These are phyloP conservation scores for Selenia dentaria DNA, from an alignment of 2,888 invertebrate genomes.

Conservation along the genomic window DNA sequence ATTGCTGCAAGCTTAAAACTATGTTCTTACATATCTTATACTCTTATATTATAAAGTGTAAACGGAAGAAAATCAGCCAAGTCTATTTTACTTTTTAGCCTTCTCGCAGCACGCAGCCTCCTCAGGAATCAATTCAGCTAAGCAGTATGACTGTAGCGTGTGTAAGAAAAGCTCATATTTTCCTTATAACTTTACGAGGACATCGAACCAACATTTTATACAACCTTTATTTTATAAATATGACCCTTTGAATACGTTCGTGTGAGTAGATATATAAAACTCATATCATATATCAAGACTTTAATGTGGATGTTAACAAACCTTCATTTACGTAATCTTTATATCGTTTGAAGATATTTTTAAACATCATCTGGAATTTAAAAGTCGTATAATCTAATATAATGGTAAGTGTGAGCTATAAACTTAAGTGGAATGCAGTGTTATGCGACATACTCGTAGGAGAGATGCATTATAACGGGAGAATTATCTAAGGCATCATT, in stretches of 20 bases:
- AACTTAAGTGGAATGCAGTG: slow-evolving; percentile 25
- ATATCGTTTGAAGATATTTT: slow-evolving; percentile 19
- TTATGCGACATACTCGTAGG: slow-evolving; percentile 10
- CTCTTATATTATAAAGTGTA: too few relatives aligned
- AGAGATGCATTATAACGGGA: slow-evolving; percentile 28
- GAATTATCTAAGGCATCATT: slow-evolving; percentile 1
- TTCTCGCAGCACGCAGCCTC: too few relatives aligned
- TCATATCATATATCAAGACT: slow-evolving; percentile 15
- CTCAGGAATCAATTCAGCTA: too few relatives aligned
- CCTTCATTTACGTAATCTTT: slow-evolving; percentile 19
- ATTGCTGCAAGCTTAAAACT: too few relatives aligned
- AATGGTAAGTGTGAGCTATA: slow-evolving; percentile 25
- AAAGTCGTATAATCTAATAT: slow-evolving; percentile 25
- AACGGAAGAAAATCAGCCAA: too few relatives aligned
- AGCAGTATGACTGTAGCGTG: too few relatives aligned
- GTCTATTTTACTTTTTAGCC: too few relatives aligned
- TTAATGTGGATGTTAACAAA: slow-evolving; percentile 20
- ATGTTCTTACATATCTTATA: too few relatives aligned
- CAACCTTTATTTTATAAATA: slow-evolving; percentile 3
- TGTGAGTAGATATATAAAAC: slow-evolving; percentile 8
- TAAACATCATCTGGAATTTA: slow-evolving; percentile 21
- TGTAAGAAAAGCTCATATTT: background rate
- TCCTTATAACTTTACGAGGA: slow-evolving; percentile 1
- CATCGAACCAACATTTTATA: background rate
- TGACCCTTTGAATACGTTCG: slow-evolving; percentile 5